phyloP scores from a whole-genome alignment of 2,113 vertebrate species.

The Jacana jacana region DNA sequence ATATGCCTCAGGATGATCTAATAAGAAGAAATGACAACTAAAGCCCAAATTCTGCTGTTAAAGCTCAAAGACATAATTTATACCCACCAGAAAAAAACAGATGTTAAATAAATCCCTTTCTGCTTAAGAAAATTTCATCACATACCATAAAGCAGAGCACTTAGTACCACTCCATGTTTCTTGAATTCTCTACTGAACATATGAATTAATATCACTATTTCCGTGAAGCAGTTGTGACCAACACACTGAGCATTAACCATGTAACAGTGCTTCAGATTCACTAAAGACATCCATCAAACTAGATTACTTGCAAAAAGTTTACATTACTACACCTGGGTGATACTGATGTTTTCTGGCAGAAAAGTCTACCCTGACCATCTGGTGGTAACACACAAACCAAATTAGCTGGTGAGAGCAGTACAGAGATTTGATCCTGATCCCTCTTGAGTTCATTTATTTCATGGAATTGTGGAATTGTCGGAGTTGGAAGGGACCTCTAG shows the following conservation, averaged over 20 bases:
- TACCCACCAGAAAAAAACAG: neutral
- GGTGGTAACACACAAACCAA: neutral
- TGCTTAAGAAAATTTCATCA: neutral
- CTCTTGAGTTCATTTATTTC: neutral
- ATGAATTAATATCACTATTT: neutral
- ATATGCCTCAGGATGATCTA: neutral
- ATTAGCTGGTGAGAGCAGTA: neutral
- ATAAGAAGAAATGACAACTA: neutral
- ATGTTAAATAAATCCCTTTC: neutral
- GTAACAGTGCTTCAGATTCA: neutral
- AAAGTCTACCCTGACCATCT: neutral
- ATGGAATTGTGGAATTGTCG: too few relatives aligned
- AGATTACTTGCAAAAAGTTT: neutral
- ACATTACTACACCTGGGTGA: neutral
- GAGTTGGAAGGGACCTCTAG: too few relatives aligned
- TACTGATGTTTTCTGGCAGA: neutral
- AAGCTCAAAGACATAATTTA: neutral
- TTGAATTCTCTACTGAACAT: neutral
- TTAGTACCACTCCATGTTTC: neutral
- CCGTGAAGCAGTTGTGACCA: neutral
- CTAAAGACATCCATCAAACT: neutral
- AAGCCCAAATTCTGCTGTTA: neutral
- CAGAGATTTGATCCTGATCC: neutral
- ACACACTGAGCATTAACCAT: neutral
- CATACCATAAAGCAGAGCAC: neutral